phyloP scores from a whole-genome alignment of 2,888 invertebrate species.

The Chesias legatella region DNA sequence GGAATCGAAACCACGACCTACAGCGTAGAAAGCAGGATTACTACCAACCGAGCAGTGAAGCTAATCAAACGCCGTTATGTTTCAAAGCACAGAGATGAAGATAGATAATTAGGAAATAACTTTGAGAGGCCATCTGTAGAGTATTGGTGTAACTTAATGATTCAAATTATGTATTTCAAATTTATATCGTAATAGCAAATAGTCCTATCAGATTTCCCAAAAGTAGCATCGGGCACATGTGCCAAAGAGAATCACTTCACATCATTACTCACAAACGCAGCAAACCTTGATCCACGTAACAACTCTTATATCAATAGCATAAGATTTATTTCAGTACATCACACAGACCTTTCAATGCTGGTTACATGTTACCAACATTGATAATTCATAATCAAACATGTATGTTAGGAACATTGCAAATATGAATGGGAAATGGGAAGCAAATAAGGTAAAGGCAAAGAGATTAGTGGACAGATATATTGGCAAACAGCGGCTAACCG shows the following conservation, averaged over 20 bases:
- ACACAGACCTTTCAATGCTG: constrained; percentile 7
- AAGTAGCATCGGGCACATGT: no score
- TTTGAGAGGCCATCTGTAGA: no score
- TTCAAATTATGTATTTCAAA: background rate
- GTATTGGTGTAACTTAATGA: background rate
- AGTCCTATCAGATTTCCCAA: constrained; percentile 28
- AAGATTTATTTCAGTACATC: background rate
- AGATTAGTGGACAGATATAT: constrained; percentile 24
- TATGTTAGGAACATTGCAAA: constrained; percentile 29
- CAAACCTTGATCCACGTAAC: background rate
- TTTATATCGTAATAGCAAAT: constrained; percentile 4
- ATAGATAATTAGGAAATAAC: no score
- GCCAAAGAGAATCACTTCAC: constrained; percentile 37
- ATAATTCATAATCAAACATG: constrained; percentile 34
- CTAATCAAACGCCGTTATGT: no score
- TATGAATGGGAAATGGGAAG: constrained; percentile 30
- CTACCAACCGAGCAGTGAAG: no score
- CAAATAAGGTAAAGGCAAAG: constrained; percentile 22
- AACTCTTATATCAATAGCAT: background rate
- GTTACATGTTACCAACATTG: constrained; percentile 21
- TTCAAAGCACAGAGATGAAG: no score
- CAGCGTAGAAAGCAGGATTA: no score
- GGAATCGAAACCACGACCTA: no score
- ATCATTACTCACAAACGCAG: constrained; percentile 3
- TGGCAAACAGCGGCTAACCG: constrained; percentile 16